These are phyloP conservation scores for Forbesichthys agassizii DNA, from an alignment of 2,113 vertebrate genomes.

Conservation along the genomic window DNA sequence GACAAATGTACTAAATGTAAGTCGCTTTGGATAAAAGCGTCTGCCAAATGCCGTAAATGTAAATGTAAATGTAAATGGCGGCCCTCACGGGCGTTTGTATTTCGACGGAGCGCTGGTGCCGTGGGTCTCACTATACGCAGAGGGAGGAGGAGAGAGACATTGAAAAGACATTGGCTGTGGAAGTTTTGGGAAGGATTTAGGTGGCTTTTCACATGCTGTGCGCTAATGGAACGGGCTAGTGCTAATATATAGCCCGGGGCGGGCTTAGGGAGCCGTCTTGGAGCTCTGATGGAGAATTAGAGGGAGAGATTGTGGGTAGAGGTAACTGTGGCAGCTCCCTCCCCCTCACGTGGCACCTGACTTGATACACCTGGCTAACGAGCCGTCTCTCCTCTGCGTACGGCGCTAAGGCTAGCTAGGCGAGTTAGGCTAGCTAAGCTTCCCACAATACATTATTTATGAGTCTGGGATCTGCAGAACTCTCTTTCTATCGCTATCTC, in stretches of 20 bases:
- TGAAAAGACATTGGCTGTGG: not conserved
- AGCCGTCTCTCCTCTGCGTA: conserved; percentile 46
- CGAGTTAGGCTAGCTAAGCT: conserved; percentile 47
- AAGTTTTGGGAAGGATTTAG: not conserved
- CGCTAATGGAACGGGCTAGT: not conserved
- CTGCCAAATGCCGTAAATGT: no score
- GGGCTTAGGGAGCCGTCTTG: not conserved
- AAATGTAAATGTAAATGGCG: no score
- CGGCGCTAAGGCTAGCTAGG: conserved; percentile 28
- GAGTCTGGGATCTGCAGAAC: conserved; percentile 45
- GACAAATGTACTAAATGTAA: no score
- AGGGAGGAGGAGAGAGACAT: not conserved
- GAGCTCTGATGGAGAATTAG: conserved; percentile 25
- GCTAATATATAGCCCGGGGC: not conserved
- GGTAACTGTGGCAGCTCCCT: conserved; percentile 50
- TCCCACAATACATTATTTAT: conserved; percentile 61
- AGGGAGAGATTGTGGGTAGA: conserved; percentile 39
- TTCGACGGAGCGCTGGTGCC: not conserved
- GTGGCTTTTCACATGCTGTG: conserved; percentile 14
- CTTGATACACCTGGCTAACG: conserved; percentile 49
- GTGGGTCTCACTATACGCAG: not conserved
- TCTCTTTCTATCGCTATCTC: conserved; percentile 26
- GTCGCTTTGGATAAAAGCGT: no score
- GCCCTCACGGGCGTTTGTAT: not conserved
- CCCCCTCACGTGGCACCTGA: conserved; percentile 49